These are phyloP conservation scores for Oryzias melastigma DNA, from an alignment of 2,113 vertebrate species.

Conservation along the genomic window DNA sequence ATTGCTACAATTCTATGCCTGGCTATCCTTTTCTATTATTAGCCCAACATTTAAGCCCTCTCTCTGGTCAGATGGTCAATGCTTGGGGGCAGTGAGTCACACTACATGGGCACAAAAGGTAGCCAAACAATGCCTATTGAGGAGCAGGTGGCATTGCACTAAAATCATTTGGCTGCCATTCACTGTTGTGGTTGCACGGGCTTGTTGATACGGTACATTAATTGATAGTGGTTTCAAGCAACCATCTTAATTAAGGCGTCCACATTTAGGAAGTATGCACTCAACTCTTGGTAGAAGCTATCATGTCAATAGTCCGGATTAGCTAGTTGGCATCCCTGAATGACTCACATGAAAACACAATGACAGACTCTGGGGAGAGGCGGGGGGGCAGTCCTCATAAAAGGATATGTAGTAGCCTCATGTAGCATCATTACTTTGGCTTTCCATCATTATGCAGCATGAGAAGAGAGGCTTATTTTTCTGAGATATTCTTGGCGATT, in stretches of 20 bases:
- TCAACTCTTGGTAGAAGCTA: constrained; percentile 32
- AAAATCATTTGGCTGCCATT: constrained; percentile 70
- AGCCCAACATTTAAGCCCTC: constrained; percentile 69
- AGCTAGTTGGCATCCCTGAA: constrained; percentile 61
- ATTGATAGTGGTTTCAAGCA: constrained; percentile 58
- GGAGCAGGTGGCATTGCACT: constrained; percentile 76
- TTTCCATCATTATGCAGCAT: constrained; percentile 65
- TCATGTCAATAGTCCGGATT: constrained; percentile 48
- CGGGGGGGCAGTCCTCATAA: constrained; percentile 30
- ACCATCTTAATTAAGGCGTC: constrained; percentile 58
- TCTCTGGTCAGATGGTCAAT: constrained; percentile 82
- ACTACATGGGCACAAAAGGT: constrained; percentile 79
- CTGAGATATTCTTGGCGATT: constrained; percentile 55
- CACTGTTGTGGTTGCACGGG: constrained; percentile 63
- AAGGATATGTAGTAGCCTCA: constrained; percentile 37
- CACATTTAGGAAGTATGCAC: constrained; percentile 49
- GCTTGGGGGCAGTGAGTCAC: constrained; percentile 81
- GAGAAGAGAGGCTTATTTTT: constrained; percentile 35
- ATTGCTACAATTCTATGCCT: constrained; percentile 69
- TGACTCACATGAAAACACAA: constrained; percentile 57
- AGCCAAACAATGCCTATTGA: constrained; percentile 77
- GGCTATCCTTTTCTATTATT: constrained; percentile 74
- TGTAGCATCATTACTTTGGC: constrained; percentile 59
- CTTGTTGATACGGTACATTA: constrained; percentile 53
- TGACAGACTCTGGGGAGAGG: constrained; percentile 30